phyloP scores from a whole-genome alignment of 2,888 invertebrate species.

The Xylophagus ater region DNA sequence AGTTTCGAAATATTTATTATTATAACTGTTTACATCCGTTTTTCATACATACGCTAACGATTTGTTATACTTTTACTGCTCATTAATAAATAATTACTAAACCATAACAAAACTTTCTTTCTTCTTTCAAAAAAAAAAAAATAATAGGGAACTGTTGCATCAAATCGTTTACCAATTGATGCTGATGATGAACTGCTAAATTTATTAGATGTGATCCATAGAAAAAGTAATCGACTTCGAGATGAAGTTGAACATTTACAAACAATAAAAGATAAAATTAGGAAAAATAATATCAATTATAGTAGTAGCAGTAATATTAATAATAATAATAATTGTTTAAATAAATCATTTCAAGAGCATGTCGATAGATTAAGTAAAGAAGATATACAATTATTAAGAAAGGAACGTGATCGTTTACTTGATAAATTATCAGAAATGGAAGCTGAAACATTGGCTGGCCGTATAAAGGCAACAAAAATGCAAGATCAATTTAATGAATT shows the following conservation, averaged over 20 bases:
- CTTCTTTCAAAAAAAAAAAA: too few species aligned
- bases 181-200: conserved; percentile 74
- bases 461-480: conserved; percentile 53
- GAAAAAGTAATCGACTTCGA: conserved; percentile 58
- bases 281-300: conserved; percentile 12
- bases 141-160: conserved; percentile 30
- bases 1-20: too few species aligned
- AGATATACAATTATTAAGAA: conserved; percentile 51
- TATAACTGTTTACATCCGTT: too few species aligned
- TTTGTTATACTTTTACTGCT: too few species aligned
- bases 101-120: too few species aligned
- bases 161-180: conserved; percentile 32
- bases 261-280: conserved; percentile 29
- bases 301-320: conserved; percentile 16
- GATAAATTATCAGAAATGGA: conserved; percentile 67
- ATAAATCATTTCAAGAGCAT: conserved; percentile 33
- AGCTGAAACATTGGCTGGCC: conserved; percentile 57
- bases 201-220: conserved; percentile 74
- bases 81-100: too few species aligned
- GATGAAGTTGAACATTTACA: conserved; percentile 60
- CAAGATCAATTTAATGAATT: conserved; percentile 52
- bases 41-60: too few species aligned
- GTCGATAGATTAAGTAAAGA: conserved; percentile 37
- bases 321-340: conserved; percentile 24
- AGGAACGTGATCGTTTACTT: conserved; percentile 63